phyloP scores from a whole-genome alignment of 2,797 vertebrate genomes.

The Phataginus tricuspis region DNA sequence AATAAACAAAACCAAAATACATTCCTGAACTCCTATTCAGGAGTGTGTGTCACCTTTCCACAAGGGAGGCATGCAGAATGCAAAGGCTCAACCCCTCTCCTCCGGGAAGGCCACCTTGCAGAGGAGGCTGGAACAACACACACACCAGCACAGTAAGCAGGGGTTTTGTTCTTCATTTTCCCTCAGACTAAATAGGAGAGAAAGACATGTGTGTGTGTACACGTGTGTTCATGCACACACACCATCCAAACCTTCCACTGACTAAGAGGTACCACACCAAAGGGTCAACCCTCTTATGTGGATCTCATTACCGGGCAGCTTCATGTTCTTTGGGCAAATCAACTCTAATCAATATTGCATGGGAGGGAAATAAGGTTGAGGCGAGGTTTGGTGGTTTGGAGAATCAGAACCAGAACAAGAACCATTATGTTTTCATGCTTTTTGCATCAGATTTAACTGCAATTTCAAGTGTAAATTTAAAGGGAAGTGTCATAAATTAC shows the following conservation, averaged over 20 bases:
- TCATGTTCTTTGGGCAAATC: neutral
- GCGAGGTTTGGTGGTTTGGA: neutral
- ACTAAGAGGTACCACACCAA: neutral
- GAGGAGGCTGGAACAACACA: neutral
- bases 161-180: neutral
- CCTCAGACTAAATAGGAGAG: neutral
- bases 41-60: neutral
- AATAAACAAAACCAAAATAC: neutral
- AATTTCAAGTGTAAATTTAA: neutral
- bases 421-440: neutral
- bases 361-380: neutral
- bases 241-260: neutral
- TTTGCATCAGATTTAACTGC: neutral
- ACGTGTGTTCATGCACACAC: neutral
- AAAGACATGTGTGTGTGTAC: neutral
- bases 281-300: neutral
- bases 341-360: neutral
- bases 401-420: neutral
- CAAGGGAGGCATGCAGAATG: neutral
- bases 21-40: neutral
- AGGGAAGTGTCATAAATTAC: neutral
- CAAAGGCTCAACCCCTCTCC: neutral
- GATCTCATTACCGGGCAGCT: neutral
- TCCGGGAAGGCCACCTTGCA: neutral
- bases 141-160: neutral